Percentiles rank a stretch among this genome's conserved stretches.
Conservation (phyloP, 1,140 invertebrate genomes). For the Copidosoma floridanum region DNA sequence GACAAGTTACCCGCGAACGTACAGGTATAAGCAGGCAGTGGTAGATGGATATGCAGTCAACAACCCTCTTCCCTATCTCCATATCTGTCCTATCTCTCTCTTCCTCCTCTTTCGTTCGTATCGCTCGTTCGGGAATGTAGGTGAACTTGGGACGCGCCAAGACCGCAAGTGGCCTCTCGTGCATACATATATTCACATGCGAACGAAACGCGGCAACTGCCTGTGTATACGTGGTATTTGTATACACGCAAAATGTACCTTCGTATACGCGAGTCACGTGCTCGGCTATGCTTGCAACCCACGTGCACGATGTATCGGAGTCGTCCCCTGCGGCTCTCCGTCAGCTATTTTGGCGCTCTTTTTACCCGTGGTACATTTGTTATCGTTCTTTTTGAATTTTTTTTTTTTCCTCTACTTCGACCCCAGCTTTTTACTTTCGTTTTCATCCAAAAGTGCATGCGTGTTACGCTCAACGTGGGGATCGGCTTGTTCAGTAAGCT, state of each 20-base stretch:
- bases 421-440: neutral
- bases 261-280: neutral
- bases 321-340: neutral
- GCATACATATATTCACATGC: neutral
- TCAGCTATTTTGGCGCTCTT: neutral
- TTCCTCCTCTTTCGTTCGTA: too few species aligned
- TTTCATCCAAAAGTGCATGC: too few species aligned
- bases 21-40: too few species aligned
- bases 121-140: constrained; percentile 32
- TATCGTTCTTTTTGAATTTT: constrained; percentile 3
- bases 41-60: constrained; percentile 16
- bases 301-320: too few species aligned
- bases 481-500: too few species aligned
- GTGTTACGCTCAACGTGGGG: too few species aligned
- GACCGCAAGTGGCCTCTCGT: constrained; percentile 14
- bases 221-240: neutral
- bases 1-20: too few species aligned
- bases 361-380: too few species aligned
- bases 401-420: neutral
- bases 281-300: neutral
- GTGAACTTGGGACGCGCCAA: constrained; percentile 29
- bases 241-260: neutral
- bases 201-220: neutral
- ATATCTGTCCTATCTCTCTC: too few species aligned
- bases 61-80: constrained; percentile 7